phyloP scores from a whole-genome alignment of 2,888 invertebrate species.

The Galerucella calmariensis region DNA sequence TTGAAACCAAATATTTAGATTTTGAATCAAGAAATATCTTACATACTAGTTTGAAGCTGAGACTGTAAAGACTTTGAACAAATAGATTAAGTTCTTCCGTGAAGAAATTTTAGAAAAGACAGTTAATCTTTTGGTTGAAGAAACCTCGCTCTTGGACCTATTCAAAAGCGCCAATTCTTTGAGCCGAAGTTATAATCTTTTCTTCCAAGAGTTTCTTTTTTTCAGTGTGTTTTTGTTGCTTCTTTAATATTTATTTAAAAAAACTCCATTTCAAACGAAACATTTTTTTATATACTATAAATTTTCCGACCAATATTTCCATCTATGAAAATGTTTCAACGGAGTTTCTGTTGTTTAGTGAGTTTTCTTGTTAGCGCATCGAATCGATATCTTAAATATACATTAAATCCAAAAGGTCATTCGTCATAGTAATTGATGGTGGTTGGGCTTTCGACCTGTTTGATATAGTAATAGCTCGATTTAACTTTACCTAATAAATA shows the following conservation, averaged over 20 bases:
- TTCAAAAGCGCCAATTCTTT: no score
- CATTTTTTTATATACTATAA: not conserved
- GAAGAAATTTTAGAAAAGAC: no score
- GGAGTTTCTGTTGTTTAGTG: constrained; percentile 25
- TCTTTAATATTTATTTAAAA: not conserved
- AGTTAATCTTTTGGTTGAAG: no score
- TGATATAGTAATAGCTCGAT: constrained; percentile 25
- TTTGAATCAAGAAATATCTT: no score
- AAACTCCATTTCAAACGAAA: not conserved
- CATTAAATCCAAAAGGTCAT: constrained; percentile 34
- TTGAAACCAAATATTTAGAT: no score
- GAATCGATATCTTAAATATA: constrained; percentile 36
- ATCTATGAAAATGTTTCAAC: not conserved
- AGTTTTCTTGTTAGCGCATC: constrained; percentile 35
- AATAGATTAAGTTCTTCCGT: no score
- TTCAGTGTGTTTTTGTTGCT: no score
- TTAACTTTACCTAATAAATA: constrained; percentile 34
- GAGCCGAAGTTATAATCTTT: no score
- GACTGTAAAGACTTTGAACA: no score
- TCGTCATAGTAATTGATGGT: constrained; percentile 34
- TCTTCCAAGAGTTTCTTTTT: no score
- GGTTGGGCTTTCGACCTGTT: constrained; percentile 28
- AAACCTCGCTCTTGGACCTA: no score
- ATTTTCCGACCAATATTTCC: not conserved
- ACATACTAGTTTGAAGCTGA: no score